A percentile compares a stretch with the other conserved stretches of the same genome.
These are phyloP conservation scores for Nomada ferruginata DNA, from an alignment of 2,888 invertebrate species.

Conservation along the genomic window DNA sequence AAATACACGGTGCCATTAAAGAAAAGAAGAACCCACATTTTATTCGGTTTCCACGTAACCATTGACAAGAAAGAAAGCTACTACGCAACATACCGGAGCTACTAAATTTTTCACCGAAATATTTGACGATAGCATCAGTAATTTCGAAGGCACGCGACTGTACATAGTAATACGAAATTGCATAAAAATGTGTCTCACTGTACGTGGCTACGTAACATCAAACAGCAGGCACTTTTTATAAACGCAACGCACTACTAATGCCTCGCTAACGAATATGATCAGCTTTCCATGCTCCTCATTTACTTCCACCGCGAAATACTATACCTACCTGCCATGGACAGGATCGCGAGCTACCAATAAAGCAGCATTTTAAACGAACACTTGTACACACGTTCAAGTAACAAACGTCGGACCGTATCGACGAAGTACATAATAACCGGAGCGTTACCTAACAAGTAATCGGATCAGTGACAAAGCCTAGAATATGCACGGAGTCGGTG, in stretches of 20 bases:
- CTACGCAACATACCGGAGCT: no score
- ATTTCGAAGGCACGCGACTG: no score
- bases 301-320: conserved; percentile 1
- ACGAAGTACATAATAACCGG: conserved; percentile 1
- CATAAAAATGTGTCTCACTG: no score
- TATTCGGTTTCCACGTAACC: no score
- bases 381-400: no score
- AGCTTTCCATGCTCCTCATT: neutral
- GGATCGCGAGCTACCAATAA: neutral
- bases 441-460: conserved; percentile 37
- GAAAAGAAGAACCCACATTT: no score
- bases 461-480: conserved; percentile 27
- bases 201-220: neutral
- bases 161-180: no score
- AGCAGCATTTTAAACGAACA: neutral
- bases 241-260: neutral
- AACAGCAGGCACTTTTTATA: conserved; percentile 2
- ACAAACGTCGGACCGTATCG: conserved; percentile 3
- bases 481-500: conserved; percentile 19
- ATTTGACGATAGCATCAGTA: no score
- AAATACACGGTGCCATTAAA: no score
- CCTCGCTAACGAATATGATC: conserved; percentile 12
- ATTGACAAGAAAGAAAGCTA: no score
- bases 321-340: neutral
- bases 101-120: no score